phyloP scores from a whole-genome alignment of 2,797 vertebrate genomes.

The Megalops cyprinoides region DNA sequence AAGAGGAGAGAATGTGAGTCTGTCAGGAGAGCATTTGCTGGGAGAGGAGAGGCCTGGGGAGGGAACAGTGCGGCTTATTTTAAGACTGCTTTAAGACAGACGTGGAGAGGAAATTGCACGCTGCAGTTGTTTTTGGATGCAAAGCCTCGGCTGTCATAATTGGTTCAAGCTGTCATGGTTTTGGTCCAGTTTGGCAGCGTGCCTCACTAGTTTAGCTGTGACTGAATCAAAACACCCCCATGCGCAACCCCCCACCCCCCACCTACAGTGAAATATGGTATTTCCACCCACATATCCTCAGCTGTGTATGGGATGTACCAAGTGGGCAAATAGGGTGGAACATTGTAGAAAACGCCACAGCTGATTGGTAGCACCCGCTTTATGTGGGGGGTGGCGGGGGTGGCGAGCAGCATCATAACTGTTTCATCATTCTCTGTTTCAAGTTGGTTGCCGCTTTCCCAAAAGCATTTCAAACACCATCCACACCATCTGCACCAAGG shows the following conservation, averaged over 20 bases:
- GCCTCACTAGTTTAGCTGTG: not conserved
- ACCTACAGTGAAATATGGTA: not conserved
- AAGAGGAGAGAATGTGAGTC: too few species aligned
- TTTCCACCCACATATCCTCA: not conserved
- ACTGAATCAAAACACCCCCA: not conserved
- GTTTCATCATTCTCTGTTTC: too few species aligned
- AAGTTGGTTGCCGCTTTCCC: not conserved
- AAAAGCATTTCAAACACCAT: not conserved
- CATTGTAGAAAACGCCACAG: not conserved
- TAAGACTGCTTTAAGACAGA: slow-evolving; percentile 5
- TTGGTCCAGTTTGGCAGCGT: not conserved
- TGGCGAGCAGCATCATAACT: not conserved
- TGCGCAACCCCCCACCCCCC: not conserved
- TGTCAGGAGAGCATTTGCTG: too few species aligned
- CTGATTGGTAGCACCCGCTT: not conserved
- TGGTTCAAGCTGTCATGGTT: not conserved
- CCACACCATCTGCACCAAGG: too few species aligned
- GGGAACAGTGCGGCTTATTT: too few species aligned
- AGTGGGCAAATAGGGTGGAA: not conserved
- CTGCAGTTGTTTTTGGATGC: not conserved
- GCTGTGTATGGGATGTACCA: not conserved
- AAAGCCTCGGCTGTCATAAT: not conserved
- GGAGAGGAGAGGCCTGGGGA: too few species aligned
- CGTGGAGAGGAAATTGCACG: not conserved
- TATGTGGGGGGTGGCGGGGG: not conserved